phyloP scores from a whole-genome alignment of 2,113 vertebrate genomes.

The Sinocyclocheilus anshuiensis region DNA sequence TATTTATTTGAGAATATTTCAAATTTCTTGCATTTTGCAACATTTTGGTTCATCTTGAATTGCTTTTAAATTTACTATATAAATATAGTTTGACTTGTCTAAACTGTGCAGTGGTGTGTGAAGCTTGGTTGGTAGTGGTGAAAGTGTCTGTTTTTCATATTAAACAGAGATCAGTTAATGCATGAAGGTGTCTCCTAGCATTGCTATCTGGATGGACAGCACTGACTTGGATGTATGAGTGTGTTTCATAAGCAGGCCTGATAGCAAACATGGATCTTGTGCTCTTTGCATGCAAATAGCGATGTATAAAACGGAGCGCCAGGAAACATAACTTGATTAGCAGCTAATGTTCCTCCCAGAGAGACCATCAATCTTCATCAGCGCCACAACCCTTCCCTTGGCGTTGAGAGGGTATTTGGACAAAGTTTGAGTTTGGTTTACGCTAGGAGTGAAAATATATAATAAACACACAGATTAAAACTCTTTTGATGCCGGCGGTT shows the following conservation, averaged over 20 bases:
- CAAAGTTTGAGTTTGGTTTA: constrained; percentile 71
- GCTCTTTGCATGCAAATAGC: constrained; percentile 53
- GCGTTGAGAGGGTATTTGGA: constrained; percentile 74
- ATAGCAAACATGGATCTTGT: constrained; percentile 47
- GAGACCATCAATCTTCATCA: constrained; percentile 74
- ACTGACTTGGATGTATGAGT: background rate
- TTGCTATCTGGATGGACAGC: constrained; percentile 36
- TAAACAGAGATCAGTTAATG: background rate
- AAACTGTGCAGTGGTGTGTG: background rate
- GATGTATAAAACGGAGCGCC: constrained; percentile 62
- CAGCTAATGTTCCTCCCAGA: constrained; percentile 73
- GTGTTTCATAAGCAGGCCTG: constrained; percentile 45
- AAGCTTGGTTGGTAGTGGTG: no score
- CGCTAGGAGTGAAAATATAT: constrained; percentile 77
- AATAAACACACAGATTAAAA: constrained; percentile 77
- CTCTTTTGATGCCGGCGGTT: constrained; percentile 64
- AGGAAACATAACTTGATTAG: constrained; percentile 75
- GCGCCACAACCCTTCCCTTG: constrained; percentile 48
- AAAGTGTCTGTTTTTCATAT: background rate
- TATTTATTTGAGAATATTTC: no score
- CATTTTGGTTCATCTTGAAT: background rate
- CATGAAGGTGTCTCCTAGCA: background rate
- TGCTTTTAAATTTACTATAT: background rate
- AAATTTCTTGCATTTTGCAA: no score
- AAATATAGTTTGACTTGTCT: background rate